Conservation (phyloP, 2,113 vertebrate genomes). For the Bufo bufo region DNA sequence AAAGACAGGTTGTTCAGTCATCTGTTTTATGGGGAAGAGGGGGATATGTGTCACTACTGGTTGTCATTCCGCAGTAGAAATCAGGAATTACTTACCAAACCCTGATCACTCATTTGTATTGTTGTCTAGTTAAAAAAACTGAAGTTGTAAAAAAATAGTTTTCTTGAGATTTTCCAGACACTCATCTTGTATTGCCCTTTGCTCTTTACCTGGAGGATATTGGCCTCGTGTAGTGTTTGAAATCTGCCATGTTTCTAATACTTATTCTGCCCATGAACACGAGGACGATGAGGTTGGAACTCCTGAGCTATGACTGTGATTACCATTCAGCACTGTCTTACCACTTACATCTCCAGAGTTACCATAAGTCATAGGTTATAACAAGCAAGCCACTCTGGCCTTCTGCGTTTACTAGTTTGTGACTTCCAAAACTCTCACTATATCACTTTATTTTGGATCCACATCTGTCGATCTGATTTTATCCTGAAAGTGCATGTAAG, state of each 20-base stretch:
- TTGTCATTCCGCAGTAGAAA: slow-evolving; percentile 12
- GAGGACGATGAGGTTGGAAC: neutral
- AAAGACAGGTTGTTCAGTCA: slow-evolving; percentile 34
- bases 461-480: neutral
- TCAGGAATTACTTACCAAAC: slow-evolving; percentile 22
- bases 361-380: neutral
- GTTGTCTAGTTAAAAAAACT: neutral
- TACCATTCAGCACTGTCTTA: slow-evolving; percentile 8
- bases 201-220: slow-evolving; percentile 19
- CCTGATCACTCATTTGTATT: neutral
- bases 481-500: neutral
- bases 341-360: slow-evolving; percentile 2
- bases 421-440: neutral
- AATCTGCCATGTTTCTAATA: neutral
- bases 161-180: neutral
- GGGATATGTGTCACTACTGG: neutral
- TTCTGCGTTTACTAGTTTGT: slow-evolving; percentile 8
- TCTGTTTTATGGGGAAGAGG: neutral
- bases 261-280: neutral
- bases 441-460: neutral
- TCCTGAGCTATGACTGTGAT: neutral
- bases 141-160: neutral
- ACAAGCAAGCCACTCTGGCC: slow-evolving; percentile 4
- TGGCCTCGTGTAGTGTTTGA: neutral
- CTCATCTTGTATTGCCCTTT: neutral